Evolutionary conservation across 2,113 vertebrate species (phyloP), one percentile per base, ranked within the genome.

Genomic region (Fregetta grallaria): DNA sequence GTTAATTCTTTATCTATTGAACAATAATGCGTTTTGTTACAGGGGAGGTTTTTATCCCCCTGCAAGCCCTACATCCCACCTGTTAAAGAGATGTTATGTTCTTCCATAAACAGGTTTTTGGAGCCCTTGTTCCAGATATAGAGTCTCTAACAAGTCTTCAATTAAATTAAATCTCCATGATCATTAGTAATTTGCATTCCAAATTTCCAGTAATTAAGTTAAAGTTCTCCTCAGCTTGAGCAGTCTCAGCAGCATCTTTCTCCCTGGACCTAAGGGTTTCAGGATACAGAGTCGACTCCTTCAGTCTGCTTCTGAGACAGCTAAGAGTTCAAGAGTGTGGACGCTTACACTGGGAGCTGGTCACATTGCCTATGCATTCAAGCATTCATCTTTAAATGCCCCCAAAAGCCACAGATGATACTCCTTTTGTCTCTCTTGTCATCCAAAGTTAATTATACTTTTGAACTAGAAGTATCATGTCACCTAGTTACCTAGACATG

Each of bases 21-120:
- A 94, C 70, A 76, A 56, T 62, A 78, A 65, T 1, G 3, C 82
- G 61, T 76, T 92, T 76, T 92, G 84, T 95, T 96, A 88, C 78
- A 49, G 30, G 30, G 25, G 25, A 92, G 19, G 32, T 18, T 94
- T 88, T 90, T 70, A 73, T 85, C 58, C 45, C 34, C 42, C 58
- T 65, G 36, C 11, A 65, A 72, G 53, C 30, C 65, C 44, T 76
- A 70, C 20, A 86, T 42, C 13, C 53, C 90, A 96, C 74, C 90
- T 95, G 81, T 72, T 88, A 72, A 74, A 90, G 36, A 25, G 25
- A 65, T 85, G 66, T 56, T 74, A 74, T 17, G 7, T 66, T 78
- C 74, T 82, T 68, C 50, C 53, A 82, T 23, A 61, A 76, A 42
- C 14, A 72, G 56, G 47, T 75, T 89, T 94, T 53, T 82, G 87